phyloP scores from a whole-genome alignment of 2,888 invertebrate genomes.

The Sphaeridia pumilis region DNA sequence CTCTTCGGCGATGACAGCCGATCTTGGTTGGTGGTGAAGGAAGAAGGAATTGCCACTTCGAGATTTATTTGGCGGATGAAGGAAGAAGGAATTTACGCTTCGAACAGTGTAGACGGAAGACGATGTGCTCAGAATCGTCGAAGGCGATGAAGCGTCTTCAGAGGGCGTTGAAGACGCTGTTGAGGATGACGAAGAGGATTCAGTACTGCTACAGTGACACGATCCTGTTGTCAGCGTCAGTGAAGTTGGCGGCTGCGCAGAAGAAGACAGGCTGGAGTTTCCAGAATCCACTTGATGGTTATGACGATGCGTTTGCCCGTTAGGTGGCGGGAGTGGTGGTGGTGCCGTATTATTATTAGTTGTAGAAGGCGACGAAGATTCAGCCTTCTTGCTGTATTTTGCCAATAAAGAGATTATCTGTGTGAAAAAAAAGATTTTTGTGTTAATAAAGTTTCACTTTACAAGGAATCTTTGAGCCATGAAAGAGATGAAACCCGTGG shows the following conservation, averaged over 20 bases:
- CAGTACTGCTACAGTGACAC: conserved; percentile 24
- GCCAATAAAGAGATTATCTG: conserved; percentile 12
- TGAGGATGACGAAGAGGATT: conserved; percentile 22
- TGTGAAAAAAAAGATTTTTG: neutral
- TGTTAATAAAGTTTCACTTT: neutral
- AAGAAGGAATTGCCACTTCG: conserved; percentile 27
- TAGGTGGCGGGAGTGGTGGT: too few relatives aligned
- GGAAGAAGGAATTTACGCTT: conserved; percentile 26
- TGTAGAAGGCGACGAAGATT: neutral
- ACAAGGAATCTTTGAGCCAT: neutral
- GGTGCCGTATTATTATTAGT: too few relatives aligned
- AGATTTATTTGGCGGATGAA: conserved; percentile 32
- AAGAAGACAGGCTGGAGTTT: conserved; percentile 32
- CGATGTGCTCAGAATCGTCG: conserved; percentile 19
- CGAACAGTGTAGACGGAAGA: conserved; percentile 11
- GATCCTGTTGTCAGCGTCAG: conserved; percentile 1
- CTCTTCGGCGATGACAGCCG: conserved; percentile 1
- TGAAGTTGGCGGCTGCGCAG: conserved; percentile 26
- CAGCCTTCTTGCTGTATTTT: conserved; percentile 1
- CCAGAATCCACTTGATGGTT: conserved; percentile 21
- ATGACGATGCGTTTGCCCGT: too few relatives aligned
- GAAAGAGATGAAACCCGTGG: neutral
- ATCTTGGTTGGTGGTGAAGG: conserved; percentile 25
- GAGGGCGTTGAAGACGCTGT: conserved; percentile 20
- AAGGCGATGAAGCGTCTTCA: conserved; percentile 19